A percentile compares a stretch with the other conserved stretches of the same genome.
phyloP scores from a whole-genome alignment of 2,797 vertebrate species.

The Furcifer pardalis region DNA sequence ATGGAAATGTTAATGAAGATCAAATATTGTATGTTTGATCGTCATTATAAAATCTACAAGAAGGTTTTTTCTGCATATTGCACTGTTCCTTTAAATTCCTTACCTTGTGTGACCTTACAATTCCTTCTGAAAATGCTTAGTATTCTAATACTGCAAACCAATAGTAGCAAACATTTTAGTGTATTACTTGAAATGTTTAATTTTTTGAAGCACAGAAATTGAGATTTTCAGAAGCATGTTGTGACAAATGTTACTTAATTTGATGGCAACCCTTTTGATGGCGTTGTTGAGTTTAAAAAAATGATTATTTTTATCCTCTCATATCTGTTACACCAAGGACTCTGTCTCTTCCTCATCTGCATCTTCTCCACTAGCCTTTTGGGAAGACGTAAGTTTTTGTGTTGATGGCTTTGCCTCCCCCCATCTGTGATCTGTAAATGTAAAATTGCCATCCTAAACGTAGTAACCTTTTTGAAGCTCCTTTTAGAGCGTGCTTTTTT shows the following conservation, averaged over 20 bases:
- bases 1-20: background rate
- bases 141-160: background rate
- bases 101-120: background rate
- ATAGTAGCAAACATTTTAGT: background rate
- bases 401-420: constrained; percentile 55
- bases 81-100: background rate
- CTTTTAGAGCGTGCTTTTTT: constrained; percentile 12
- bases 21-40: background rate
- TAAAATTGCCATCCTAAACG: constrained; percentile 32
- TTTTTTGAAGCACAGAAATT: background rate
- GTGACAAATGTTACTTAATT: constrained; percentile 35
- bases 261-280: constrained; percentile 48
- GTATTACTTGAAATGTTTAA: background rate
- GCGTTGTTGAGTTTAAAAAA: constrained; percentile 56
- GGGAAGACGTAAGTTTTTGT: constrained; percentile 85
- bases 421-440: constrained; percentile 54
- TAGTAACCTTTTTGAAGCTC: constrained; percentile 37
- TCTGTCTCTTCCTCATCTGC: constrained; percentile 82
- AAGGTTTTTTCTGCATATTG: background rate
- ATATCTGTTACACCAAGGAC: constrained; percentile 77
- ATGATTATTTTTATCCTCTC: constrained; percentile 74
- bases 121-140: background rate
- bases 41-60: background rate
- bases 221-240: background rate
- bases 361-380: constrained; percentile 85